Evolutionary conservation across 2,113 vertebrate species (phyloP), one percentile per base, ranked within the genome.

Genomic region (Pagrus major): DNA sequence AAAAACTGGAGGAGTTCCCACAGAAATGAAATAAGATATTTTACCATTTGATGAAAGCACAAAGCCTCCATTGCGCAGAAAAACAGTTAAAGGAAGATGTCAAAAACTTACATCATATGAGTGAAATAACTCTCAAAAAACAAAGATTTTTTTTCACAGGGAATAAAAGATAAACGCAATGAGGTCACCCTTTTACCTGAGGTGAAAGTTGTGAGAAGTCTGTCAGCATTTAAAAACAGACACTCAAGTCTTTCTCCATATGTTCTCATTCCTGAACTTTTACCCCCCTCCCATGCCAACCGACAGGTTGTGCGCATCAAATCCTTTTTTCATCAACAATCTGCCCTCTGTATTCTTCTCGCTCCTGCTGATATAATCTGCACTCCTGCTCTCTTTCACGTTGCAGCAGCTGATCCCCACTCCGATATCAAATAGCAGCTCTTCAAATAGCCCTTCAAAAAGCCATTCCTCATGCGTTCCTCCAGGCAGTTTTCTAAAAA

Each of bases 41-140:
- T 72, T 35, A 51, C 25, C 10, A 41, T 71, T 75, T 60, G 7
- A 63, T 51, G 59, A 44, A 12, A 85, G 60, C 61, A 47, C 23
- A 60, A 58, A 71, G 52, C 14, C 47, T 58, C 46, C 15, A 23
- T 9, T 64, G 60, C 27, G 68, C 20, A 7, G n/a, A 29, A 46
- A 80, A 83, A 47, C 0, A 1, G 46, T 71, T 37, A 20, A 44
- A n/a, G 16, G 61, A 72, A 71, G 61, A 81, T 84, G 66, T 86
- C 77, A 68, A 63, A 86, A 69, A 35, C 47, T 87, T 80, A 47
- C 83, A 80, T 87, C 83, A 82, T 71, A 12, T 33, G 27, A 61
- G 37, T 52, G 39, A 49, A 71, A 85, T 18, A 71, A 21, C 46
- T 69, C 20, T 58, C 42, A 41, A 47, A n/a, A 65, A 64, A 68